Evolutionary conservation across 2,797 vertebrate genomes (phyloP).

Genomic region (Poliocrania exsul): DNA sequence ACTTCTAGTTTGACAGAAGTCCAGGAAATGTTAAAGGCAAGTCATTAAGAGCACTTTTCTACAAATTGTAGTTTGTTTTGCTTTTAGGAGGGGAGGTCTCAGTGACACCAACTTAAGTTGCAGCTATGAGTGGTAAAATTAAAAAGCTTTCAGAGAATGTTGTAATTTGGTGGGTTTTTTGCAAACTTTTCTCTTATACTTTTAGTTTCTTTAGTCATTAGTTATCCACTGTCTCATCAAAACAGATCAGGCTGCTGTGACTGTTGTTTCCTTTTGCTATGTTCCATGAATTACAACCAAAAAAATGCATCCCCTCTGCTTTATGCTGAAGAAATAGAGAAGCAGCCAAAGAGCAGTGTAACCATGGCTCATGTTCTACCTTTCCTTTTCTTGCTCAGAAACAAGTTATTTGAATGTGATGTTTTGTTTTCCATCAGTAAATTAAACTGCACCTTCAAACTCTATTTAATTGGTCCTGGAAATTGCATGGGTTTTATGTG

Average conservation of each 20-base stretch:
- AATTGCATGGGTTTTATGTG: background rate
- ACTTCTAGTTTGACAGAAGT: background rate
- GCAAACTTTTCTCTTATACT: background rate
- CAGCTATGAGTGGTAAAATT: background rate
- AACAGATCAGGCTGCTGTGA: background rate
- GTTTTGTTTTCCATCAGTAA: background rate
- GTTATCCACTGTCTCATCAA: background rate
- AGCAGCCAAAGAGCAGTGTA: background rate
- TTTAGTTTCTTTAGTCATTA: background rate
- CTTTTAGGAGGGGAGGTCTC: background rate
- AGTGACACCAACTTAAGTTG: background rate
- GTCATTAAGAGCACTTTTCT: background rate
- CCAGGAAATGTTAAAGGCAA: background rate
- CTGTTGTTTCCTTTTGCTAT: background rate
- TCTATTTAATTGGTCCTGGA: background rate
- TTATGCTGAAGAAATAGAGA: background rate
- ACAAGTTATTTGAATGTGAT: background rate
- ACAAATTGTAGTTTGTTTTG: background rate
- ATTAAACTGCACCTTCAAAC: slow-evolving; percentile 2
- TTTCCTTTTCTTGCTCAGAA: background rate
- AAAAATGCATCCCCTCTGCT: background rate
- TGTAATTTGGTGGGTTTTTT: background rate
- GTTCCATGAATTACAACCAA: background rate
- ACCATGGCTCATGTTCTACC: background rate
- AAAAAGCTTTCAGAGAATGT: background rate